Base-by-base conservation (phyloP, 2,888 invertebrate species). In the Drosophila meridiana region DNA sequence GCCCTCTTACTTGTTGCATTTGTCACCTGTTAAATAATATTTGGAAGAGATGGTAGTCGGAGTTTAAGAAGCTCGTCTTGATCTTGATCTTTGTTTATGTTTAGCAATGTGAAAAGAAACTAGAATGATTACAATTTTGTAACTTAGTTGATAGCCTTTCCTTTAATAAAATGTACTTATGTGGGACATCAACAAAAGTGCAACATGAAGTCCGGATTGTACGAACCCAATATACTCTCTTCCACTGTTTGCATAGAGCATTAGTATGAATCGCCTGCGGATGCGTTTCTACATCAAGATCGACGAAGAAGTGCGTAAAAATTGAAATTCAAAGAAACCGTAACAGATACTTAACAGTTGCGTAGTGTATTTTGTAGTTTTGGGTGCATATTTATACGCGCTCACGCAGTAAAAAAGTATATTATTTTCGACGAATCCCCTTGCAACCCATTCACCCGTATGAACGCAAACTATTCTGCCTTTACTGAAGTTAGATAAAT, bases 231-330 rank as follows among this genome's bases (percentile, higher is more conserved):
- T 45, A 36, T 58, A 58, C 58, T 58, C 28, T 28, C 2, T 58
- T 36, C 6, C 1, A 26, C 32, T 36, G 28, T 36, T 34, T n/a
- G 9, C 14, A 45, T 36, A 45, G 45, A 40, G 48, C 14, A 28
- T 55, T n/a, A 40, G 8, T 45, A 50, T 34, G 61, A 55, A 77
- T 4, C 59, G 83, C 88, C 86, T 20, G 73, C 50, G 90, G 87
- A 78, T 82, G 83, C 88, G 88, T 89, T 89, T 87, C 90, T 82
- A 78, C 75, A 87, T 87, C 87, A 89, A 87, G 87, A 87, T 87
- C 76, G 78, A 60, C 52, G 48, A 52, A 71, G 72, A 86, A 82
- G 90, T 89, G 87, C 87, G 87, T 87, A 89, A 73, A 77, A 70
- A 60, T 63, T 74, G 64, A 83, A 85, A 84, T 87, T 71, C 79